Conservation (phyloP, 1,140 invertebrate species). For the Charaxes varanes region DNA sequence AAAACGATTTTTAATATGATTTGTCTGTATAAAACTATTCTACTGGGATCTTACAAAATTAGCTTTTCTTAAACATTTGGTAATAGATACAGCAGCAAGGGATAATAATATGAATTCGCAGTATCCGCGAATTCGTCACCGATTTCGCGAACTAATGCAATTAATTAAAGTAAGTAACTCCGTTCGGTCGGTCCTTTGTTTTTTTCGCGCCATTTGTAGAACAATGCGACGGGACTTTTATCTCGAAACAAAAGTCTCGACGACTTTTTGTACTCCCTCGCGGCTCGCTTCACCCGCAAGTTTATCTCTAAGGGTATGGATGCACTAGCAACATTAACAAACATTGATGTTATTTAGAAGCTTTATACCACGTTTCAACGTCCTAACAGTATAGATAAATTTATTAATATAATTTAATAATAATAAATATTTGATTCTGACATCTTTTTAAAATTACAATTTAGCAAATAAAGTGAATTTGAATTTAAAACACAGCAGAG, state of each 20-base stretch:
- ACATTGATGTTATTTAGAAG: too few species aligned
- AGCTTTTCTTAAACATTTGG: too few species aligned
- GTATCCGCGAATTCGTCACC: conserved; percentile 32
- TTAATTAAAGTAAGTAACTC: conserved; percentile 57
- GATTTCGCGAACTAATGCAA: conserved; percentile 56
- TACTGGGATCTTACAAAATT: too few species aligned
- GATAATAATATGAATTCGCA: conserved; percentile 53
- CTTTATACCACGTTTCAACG: too few species aligned
- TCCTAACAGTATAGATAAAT: too few species aligned
- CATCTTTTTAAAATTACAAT: too few species aligned
- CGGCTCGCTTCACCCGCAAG: conserved; percentile 26
- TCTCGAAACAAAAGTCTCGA: conserved; percentile 46
- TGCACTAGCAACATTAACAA: too few species aligned
- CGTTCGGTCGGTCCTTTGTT: conserved; percentile 45
- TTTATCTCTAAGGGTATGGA: conserved; percentile 53
- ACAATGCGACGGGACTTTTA: conserved; percentile 61
- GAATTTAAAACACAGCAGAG: conserved; percentile 16
- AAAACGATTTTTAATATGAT: too few species aligned
- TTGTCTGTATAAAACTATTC: too few species aligned
- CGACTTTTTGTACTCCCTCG: conserved; percentile 36
- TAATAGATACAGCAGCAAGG: conserved; percentile 29
- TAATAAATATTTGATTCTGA: too few species aligned
- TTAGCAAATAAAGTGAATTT: too few species aligned
- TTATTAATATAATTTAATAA: too few species aligned
- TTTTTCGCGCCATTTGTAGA: conserved; percentile 54